Percentiles rank a stretch among this genome's conserved stretches.
Conservation (phyloP, 2,113 vertebrate genomes). For the Rattus rattus region DNA sequence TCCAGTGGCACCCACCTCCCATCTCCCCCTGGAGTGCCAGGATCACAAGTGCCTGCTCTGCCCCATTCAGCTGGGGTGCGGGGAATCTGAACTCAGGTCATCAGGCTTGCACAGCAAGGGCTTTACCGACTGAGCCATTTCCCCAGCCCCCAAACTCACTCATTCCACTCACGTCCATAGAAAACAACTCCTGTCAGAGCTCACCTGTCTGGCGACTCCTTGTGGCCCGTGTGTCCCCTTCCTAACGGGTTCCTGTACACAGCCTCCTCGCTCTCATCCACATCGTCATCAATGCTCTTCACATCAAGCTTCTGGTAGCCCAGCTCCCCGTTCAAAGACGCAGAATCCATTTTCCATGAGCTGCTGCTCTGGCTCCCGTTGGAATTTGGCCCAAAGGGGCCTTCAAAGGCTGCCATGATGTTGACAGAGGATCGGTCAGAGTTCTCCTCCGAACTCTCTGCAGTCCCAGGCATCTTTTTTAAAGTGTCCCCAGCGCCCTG, state of each 20-base stretch:
- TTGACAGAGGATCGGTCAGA: slow-evolving; percentile 83
- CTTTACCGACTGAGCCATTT: no score
- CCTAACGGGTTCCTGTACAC: slow-evolving; percentile 48
- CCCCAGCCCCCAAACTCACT: neutral
- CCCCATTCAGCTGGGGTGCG: neutral
- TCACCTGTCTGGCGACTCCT: slow-evolving; percentile 84
- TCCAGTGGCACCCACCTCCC: neutral
- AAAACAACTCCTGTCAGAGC: slow-evolving; percentile 32
- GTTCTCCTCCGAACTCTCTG: slow-evolving; percentile 87
- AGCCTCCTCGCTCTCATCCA: slow-evolving; percentile 83
- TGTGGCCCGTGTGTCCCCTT: slow-evolving; percentile 69
- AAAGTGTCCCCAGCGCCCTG: slow-evolving; percentile 80
- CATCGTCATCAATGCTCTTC: slow-evolving; percentile 90
- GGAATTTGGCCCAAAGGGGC: slow-evolving; percentile 75
- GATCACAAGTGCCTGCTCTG: neutral
- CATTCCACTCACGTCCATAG: neutral
- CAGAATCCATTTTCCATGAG: slow-evolving; percentile 82
- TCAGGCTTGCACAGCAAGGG: no score
- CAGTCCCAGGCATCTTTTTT: slow-evolving; percentile 72
- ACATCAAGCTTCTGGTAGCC: slow-evolving; percentile 87
- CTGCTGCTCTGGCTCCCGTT: slow-evolving; percentile 81
- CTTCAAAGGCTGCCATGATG: slow-evolving; percentile 80
- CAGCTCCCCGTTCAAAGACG: slow-evolving; percentile 86
- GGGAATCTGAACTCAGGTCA: neutral
- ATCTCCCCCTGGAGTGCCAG: neutral